Evolutionary conservation across 1,140 invertebrate species (phyloP).

Genomic region (Pygmarrhopalites habei): DNA sequence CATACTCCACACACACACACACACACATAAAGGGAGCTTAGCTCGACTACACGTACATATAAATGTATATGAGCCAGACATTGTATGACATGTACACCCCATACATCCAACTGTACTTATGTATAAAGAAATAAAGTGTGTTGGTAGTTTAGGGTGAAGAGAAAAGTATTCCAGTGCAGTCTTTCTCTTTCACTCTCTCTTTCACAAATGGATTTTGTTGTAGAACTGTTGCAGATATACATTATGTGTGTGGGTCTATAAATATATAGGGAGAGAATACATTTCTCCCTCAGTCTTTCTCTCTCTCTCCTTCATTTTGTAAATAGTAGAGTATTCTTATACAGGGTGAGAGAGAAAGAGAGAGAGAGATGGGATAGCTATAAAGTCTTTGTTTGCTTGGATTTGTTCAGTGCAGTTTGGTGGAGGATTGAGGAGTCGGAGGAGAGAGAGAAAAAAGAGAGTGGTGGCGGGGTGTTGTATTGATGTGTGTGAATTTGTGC

Average conservation of each 20-base stretch:
- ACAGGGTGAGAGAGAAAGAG: background rate
- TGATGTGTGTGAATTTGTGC: slow-evolving; percentile 13
- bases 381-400: background rate
- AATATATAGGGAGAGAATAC: background rate
- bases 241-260: background rate
- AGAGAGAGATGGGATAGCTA: background rate
- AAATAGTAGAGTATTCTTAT: background rate
- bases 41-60: too few relatives aligned
- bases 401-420: background rate
- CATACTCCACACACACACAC: too few relatives aligned
- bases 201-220: too few relatives aligned
- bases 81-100: too few relatives aligned
- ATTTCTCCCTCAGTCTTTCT: background rate
- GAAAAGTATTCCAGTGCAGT: too few relatives aligned
- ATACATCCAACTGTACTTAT: too few relatives aligned
- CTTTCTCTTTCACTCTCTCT: too few relatives aligned
- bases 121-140: too few relatives aligned
- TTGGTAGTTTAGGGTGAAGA: too few relatives aligned
- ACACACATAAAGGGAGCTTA: too few relatives aligned
- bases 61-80: too few relatives aligned
- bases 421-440: slow-evolving; percentile 6
- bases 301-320: background rate
- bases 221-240: background rate
- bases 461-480: slow-evolving; percentile 8
- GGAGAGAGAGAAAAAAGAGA: too few relatives aligned